phyloP scores from a whole-genome alignment of 2,888 invertebrate species.

The Agrotis segetum region DNA sequence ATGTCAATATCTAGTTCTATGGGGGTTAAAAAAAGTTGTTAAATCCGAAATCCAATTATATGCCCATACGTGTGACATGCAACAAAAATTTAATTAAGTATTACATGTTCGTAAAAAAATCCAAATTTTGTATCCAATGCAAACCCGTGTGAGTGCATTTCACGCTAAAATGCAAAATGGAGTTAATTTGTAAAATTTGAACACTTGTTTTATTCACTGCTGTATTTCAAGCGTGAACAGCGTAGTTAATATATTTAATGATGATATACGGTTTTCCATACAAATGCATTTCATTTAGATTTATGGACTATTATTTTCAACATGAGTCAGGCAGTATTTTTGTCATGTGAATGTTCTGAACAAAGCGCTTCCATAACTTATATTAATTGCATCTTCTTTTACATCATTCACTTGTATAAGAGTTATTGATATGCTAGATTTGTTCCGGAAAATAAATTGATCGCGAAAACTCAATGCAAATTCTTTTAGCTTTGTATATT shows the following conservation, averaged over 20 bases:
- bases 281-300: slow-evolving; percentile 53
- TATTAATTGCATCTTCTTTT: slow-evolving; percentile 37
- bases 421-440: neutral
- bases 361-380: slow-evolving; percentile 18
- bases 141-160: slow-evolving; percentile 37
- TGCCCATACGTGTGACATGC: neutral
- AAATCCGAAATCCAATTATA: neutral
- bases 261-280: slow-evolving; percentile 59
- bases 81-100: neutral
- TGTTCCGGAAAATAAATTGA: neutral
- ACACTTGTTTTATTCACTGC: slow-evolving; percentile 47
- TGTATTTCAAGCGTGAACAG: slow-evolving; percentile 56
- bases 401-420: slow-evolving; percentile 12
- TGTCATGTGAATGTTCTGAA: slow-evolving; percentile 20
- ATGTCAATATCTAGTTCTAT: too few relatives aligned
- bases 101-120: slow-evolving; percentile 34
- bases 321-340: slow-evolving; percentile 30
- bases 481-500: neutral
- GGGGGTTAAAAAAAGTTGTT: neutral
- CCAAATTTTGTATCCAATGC: slow-evolving; percentile 13
- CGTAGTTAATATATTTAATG: slow-evolving; percentile 58
- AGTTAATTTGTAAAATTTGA: slow-evolving; percentile 57
- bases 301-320: slow-evolving; percentile 50
- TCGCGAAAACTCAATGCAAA: slow-evolving; percentile 1
- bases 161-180: slow-evolving; percentile 42